These are phyloP conservation scores for Adelognathus sp. DNA, from an alignment of 2,888 invertebrate species.

Conservation along the genomic window DNA sequence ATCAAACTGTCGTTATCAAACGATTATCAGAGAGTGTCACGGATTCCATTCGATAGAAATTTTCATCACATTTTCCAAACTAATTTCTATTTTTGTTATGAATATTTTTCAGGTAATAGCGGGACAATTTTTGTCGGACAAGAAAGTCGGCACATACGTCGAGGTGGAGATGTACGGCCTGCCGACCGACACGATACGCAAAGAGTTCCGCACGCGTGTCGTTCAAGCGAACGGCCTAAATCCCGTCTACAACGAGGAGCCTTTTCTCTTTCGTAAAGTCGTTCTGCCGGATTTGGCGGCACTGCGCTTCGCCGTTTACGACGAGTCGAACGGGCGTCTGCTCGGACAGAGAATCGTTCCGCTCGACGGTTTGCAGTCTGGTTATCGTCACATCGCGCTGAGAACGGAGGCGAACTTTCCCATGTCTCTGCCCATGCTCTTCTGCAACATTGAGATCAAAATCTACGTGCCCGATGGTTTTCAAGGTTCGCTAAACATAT, in stretches of 20 bases:
- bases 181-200: constrained; percentile 98
- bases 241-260: constrained; percentile 99
- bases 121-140: constrained; percentile 99
- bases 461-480: constrained; percentile 99
- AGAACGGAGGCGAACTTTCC: constrained; percentile 99
- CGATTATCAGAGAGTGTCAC: no score
- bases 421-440: constrained; percentile 99
- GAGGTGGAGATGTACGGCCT: constrained; percentile 99
- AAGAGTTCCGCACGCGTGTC: constrained; percentile 97
- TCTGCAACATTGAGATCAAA: constrained; percentile 99
- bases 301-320: constrained; percentile 98
- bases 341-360: constrained; percentile 99
- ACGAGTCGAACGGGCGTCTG: constrained; percentile 95
- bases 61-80: not conserved
- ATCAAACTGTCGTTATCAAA: no score
- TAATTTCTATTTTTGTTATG: not conserved
- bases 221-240: constrained; percentile 99
- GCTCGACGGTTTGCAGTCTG: constrained; percentile 98
- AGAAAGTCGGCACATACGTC: constrained; percentile 99
- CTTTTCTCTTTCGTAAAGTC: constrained; percentile 99
- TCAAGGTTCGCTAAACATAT: constrained; percentile 87
- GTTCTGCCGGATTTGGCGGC: constrained; percentile 99
- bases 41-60: no score
- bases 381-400: constrained; percentile 98
- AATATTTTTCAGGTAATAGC: constrained; percentile 91